Conservation (phyloP, 2,888 invertebrate species). For the Syrphus vitripennis region DNA sequence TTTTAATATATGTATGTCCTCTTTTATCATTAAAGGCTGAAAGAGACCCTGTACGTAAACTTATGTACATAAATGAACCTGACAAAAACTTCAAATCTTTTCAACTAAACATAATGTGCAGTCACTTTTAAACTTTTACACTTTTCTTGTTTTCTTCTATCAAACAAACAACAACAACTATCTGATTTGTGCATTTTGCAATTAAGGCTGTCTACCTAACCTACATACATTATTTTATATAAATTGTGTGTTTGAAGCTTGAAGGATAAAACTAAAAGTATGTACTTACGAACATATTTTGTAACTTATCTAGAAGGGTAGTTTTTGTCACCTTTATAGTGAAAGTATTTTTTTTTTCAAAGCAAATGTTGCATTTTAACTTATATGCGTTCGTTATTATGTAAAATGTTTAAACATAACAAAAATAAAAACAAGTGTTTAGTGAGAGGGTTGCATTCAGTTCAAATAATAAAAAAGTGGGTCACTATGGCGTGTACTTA, state of each 20-base stretch:
- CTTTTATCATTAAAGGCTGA: neutral
- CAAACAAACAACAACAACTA: neutral
- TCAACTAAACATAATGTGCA: neutral
- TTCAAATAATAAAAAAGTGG: neutral
- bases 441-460: neutral
- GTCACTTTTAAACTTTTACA: neutral
- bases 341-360: too few relatives aligned
- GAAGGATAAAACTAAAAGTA: neutral
- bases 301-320: neutral
- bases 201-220: too few relatives aligned
- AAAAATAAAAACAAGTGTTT: neutral
- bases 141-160: neutral
- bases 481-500: constrained; percentile 30
- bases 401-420: neutral
- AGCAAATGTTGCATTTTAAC: neutral
- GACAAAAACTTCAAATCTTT: neutral
- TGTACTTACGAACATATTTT: neutral
- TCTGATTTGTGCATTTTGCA: neutral
- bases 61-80: neutral
- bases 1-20: neutral
- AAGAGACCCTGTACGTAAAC: too few relatives aligned
- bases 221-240: too few relatives aligned
- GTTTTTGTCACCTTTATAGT: neutral
- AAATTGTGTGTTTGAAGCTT: neutral
- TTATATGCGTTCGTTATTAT: neutral